These are phyloP conservation scores for Carpatolechia fugitivella DNA, from an alignment of 2,888 invertebrate genomes.

Conservation along the genomic window DNA sequence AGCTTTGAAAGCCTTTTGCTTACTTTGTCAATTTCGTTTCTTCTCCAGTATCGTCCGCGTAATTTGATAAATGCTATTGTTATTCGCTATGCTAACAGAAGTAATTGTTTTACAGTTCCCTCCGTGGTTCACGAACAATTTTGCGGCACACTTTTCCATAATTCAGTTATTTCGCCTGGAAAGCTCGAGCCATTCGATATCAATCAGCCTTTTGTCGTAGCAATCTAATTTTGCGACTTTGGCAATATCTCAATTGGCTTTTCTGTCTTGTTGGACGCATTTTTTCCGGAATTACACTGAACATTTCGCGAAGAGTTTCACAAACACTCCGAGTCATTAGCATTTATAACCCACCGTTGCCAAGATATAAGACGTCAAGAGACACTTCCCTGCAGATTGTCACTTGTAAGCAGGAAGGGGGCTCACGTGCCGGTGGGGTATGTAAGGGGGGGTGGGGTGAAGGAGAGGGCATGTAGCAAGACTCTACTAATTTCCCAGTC, in stretches of 20 bases:
- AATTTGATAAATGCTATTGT: conserved; percentile 72
- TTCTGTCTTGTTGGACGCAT: neutral
- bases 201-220: neutral
- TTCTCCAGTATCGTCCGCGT: conserved; percentile 35
- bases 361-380: conserved; percentile 6
- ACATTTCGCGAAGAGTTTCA: neutral
- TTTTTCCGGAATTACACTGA: neutral
- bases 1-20: conserved; percentile 72
- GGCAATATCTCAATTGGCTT: conserved; percentile 1
- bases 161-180: conserved; percentile 10
- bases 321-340: conserved; percentile 4
- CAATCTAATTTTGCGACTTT: conserved; percentile 2
- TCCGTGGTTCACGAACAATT: neutral
- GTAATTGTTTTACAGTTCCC: conserved; percentile 58
- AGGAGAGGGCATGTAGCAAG: conserved; percentile 38
- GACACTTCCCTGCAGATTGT: conserved; percentile 26
- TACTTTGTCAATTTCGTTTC: conserved; percentile 67
- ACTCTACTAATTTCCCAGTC: conserved; percentile 63
- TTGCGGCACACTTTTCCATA: conserved; percentile 1
- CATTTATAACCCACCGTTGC: conserved; percentile 6
- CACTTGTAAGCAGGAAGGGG: conserved; percentile 28
- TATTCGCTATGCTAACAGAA: conserved; percentile 64
- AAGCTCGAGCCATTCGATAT: neutral
- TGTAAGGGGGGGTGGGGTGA: conserved; percentile 28
- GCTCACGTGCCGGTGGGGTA: conserved; percentile 33